These are phyloP conservation scores for Acropternis orthonyx DNA, from an alignment of 2,797 vertebrate genomes.

Conservation along the genomic window DNA sequence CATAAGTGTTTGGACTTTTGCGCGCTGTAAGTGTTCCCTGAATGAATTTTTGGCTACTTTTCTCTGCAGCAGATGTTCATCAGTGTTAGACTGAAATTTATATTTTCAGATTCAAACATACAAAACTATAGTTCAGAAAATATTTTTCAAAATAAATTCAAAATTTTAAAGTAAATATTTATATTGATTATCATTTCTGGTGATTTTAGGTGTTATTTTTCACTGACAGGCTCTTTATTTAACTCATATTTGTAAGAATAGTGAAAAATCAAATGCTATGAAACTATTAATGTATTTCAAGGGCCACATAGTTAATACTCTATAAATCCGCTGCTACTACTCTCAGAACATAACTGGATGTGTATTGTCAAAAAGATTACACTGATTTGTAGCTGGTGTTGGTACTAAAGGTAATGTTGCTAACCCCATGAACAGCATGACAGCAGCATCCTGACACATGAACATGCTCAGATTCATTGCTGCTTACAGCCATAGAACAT, in stretches of 20 bases:
- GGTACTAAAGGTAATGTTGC: not conserved
- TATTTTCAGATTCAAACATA: not conserved
- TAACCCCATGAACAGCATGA: not conserved
- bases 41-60: not conserved
- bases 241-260: not conserved
- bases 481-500: not conserved
- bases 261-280: not conserved
- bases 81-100: not conserved
- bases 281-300: not conserved
- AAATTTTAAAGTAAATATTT: not conserved
- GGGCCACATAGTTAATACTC: not conserved
- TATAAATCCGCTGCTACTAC: not conserved
- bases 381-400: not conserved
- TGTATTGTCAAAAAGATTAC: not conserved
- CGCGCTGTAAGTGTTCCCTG: not conserved
- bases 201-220: not conserved
- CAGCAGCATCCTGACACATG: not conserved
- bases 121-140: not conserved
- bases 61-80: not conserved
- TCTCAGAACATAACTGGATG: not conserved
- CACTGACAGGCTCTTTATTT: not conserved
- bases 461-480: not conserved
- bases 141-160: not conserved
- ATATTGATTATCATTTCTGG: not conserved
- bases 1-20: not conserved